Evolutionary conservation across 2,888 invertebrate genomes (phyloP).

Genomic region (Mesorhabditis spiculigera): DNA sequence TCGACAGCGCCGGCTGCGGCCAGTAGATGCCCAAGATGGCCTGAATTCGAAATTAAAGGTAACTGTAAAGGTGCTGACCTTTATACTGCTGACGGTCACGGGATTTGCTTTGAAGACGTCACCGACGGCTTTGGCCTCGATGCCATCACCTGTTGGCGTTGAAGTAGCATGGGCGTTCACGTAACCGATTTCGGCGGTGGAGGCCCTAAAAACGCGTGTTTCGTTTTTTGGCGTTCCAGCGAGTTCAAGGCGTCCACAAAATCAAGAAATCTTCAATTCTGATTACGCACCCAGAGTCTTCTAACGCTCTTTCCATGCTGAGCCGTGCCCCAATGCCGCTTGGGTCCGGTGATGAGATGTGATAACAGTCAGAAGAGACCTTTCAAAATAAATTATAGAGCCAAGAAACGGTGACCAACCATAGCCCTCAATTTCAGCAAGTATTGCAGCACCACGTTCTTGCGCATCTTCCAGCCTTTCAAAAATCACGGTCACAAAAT

Average conservation of each 20-base stretch:
- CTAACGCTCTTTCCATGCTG: constrained; percentile 81
- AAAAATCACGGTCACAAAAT: constrained; percentile 67
- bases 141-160: constrained; percentile 83
- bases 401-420: constrained; percentile 64
- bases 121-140: constrained; percentile 39
- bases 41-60: constrained; percentile 60
- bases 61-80: constrained; percentile 9
- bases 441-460: constrained; percentile 72
- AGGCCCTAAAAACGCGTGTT: no score
- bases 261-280: no score
- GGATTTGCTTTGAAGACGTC: constrained; percentile 18
- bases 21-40: constrained; percentile 90
- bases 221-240: no score
- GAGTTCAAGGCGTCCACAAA: no score
- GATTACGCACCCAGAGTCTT: constrained; percentile 62
- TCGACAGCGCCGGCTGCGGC: constrained; percentile 98
- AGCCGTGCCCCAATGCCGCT: constrained; percentile 83
- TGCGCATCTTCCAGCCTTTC: constrained; percentile 84
- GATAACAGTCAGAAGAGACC: constrained; percentile 67
- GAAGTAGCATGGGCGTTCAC: constrained; percentile 98
- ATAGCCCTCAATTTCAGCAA: constrained; percentile 87
- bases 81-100: constrained; percentile 37
- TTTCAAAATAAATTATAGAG: constrained; percentile 12
- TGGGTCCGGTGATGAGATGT: constrained; percentile 84
- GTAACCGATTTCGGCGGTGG: constrained; percentile 62